Evolutionary conservation across 2,113 vertebrate species (phyloP).

Genomic region (Apeltes quadracus): DNA sequence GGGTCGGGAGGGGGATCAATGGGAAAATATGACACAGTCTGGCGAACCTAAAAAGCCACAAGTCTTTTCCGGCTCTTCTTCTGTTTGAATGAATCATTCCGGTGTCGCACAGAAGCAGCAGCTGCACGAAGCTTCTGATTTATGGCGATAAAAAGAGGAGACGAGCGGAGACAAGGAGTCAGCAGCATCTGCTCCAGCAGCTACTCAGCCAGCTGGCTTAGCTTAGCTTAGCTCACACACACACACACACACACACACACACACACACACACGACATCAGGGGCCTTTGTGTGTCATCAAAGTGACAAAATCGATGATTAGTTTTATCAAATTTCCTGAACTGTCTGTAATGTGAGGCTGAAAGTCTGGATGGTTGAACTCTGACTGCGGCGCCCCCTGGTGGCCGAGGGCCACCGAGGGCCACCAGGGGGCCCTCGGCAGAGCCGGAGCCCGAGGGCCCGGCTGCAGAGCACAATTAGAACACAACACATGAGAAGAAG

Average conservation of each 20-base stretch:
- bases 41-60: conserved; percentile 24
- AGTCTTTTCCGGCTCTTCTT: neutral
- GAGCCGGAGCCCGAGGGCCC: conserved; percentile 9
- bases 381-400: neutral
- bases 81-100: neutral
- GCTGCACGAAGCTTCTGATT: neutral
- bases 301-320: neutral
- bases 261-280: no score
- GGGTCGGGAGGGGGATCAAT: conserved; percentile 37
- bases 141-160: neutral
- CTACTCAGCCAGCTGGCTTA: neutral
- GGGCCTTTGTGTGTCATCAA: neutral
- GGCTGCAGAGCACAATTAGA: conserved; percentile 5
- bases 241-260: no score
- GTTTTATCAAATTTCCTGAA: no score
- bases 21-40: conserved; percentile 54
- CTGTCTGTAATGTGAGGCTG: no score
- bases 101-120: conserved; percentile 8
- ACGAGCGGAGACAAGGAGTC: no score
- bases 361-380: neutral
- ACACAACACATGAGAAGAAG: no score
- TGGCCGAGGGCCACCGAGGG: neutral
- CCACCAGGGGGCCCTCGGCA: no score
- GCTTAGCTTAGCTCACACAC: no score
- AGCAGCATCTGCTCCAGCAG: no score